Conservation (phyloP, 2,888 invertebrate genomes). For the Alitta virens region DNA sequence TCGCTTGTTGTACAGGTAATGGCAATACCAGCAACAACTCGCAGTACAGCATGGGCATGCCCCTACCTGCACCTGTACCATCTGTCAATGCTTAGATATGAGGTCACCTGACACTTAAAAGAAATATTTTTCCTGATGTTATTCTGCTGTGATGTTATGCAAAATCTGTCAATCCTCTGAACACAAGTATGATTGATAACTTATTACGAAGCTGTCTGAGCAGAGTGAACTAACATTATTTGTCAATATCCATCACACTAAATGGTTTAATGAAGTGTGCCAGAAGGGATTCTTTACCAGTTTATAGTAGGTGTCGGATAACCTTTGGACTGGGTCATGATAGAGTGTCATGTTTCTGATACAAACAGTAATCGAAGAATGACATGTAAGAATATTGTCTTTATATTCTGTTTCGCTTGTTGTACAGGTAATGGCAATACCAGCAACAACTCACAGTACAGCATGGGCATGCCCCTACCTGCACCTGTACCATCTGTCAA, state of each 20-base stretch:
- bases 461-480: slow-evolving; percentile 25
- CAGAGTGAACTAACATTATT: not conserved
- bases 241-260: not conserved
- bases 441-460: too few relatives aligned
- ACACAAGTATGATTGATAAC: not conserved
- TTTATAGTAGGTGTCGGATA: too few relatives aligned
- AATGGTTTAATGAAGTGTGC: too few relatives aligned
- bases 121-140: not conserved
- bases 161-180: not conserved
- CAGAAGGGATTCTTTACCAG: too few relatives aligned
- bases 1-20: not conserved
- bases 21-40: too few relatives aligned
- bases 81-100: too few relatives aligned
- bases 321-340: too few relatives aligned
- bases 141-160: not conserved
- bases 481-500: slow-evolving; percentile 68
- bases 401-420: not conserved
- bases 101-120: not conserved
- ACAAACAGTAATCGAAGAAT: too few relatives aligned
- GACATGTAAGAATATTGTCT: not conserved
- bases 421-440: slow-evolving; percentile 6
- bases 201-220: not conserved
- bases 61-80: slow-evolving; percentile 61
- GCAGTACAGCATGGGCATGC: slow-evolving; percentile 10
- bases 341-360: too few relatives aligned